Evolutionary conservation across 1,140 invertebrate genomes (phyloP), one percentile per base, ranked within the genome.

Genomic region (Delia radicum): DNA sequence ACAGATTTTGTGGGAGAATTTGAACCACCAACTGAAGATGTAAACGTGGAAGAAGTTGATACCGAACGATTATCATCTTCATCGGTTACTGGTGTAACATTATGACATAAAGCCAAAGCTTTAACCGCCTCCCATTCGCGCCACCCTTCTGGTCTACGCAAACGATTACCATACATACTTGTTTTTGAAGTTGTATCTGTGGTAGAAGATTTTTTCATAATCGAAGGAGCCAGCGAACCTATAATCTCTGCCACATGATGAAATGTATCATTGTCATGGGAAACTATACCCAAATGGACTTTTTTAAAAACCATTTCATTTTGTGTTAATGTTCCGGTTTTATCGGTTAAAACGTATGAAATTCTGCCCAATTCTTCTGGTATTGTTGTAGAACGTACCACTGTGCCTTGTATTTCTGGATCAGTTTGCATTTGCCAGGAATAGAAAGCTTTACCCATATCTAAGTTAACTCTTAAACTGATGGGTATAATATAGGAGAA

Each of bases 401-500:
- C 95, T 0, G 97, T 98, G 3, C 95, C 96, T 63, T 93, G 91
- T 78, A 99, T 98, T 79, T 95, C 91, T 75, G 94, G 92, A 87
- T 99, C 98, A 76, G 93, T 90, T 83, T 98, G 96, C 79, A 99
- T 99, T 79, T 95, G 93, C 93, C 95, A 99, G 0, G 98, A 96
- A 86, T 99, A 99, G 83, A 96, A 98, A 0, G 93, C 85, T 88
- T 99, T 99, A 1, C 97, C 97, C 94, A 99, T 97, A 82, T 99
- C 98, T 75, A 99, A 89, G 89, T 99, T 99, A 1, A 99, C 98
- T 77, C 98, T 89, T 80, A 99, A 91, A 89, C 97, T 98, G 77
- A 99, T 98, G 15, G 98, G 98, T 85, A 99, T 99, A 75, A 99
- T 99, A 87, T 99, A 99, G 0, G 98, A 99, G 88, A 99, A 99